Conservation (phyloP, 1,140 invertebrate species). For the Diuraphis noxia region DNA sequence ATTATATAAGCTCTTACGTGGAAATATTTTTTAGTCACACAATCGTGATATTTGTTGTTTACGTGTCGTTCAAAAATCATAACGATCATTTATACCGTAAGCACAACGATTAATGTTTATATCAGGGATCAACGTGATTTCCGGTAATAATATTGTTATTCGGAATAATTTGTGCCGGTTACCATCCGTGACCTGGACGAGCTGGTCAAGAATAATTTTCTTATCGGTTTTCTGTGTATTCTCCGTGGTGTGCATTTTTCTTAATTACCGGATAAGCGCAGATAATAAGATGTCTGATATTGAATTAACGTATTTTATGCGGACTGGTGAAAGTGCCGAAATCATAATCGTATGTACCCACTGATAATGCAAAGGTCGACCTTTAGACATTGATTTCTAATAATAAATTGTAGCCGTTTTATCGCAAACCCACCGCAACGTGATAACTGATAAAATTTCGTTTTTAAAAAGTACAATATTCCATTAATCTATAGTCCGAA, state of each 20-base stretch:
- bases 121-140: background rate
- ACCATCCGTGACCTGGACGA: background rate
- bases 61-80: background rate
- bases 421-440: slow-evolving; percentile 15
- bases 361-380: background rate
- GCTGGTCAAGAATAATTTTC: background rate
- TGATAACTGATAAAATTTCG: background rate
- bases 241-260: background rate
- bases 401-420: background rate
- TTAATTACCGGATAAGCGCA: slow-evolving; percentile 7
- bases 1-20: background rate
- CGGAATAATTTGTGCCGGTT: background rate
- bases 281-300: background rate
- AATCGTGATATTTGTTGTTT: background rate
- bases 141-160: background rate
- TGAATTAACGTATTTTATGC: slow-evolving; percentile 3
- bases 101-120: background rate
- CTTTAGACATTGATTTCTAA: slow-evolving; percentile 29
- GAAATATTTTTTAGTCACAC: background rate
- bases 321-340: slow-evolving; percentile 24
- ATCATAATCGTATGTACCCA: background rate
- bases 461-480: slow-evolving; percentile 21
- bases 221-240: background rate
- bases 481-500: background rate
- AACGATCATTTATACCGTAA: background rate